Evolutionary conservation across 2,888 invertebrate species (phyloP), one percentile per base, ranked within the genome.

Genomic region (Heteropelma amictum): DNA sequence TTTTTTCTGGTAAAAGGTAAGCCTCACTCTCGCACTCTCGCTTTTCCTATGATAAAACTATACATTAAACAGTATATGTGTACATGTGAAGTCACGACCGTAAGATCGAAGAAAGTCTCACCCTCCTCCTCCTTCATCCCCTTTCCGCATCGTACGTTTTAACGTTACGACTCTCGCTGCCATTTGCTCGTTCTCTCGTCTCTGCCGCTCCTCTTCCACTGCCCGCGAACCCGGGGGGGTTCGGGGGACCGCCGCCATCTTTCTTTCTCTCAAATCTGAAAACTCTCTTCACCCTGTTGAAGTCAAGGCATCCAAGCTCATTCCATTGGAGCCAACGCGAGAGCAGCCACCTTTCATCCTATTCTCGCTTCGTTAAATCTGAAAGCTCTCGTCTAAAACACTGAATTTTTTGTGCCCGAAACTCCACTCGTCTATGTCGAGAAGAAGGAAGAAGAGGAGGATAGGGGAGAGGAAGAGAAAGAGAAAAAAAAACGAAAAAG

Each of bases 331-430:
- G 45, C 42, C 5, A 6, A 28, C n/a, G 6, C 19, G 2, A 40
- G 49, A 12, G 51, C 56, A 42, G 56, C 58, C 60, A 74, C 73
- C 69, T 74, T 74, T 74, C 73, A 74, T 74, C 69, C 73, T 53
- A 74, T 74, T 63, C 63, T 64, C 73, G 73, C 73, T 74, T 74
- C 73, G 73, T 74, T 74, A 69, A 74, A 64, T 69, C 69, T 45
- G 69, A 69, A 74, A 74, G 73, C 69, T 74, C 73, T 74, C 73
- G 68, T 58, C 73, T 68, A 68, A 68, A 68, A 73, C 68, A 73
- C 49, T 56, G 73, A 69, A 73, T 73, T 69, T 58, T 56, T 28
- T 30, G 68, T 68, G 12, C 33, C 69, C 51, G 30, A 60, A 30
- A n/a, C n/a, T n/a, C n/a, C n/a, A 8, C 12, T 8, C 40, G 69